A percentile compares a stretch with the other conserved stretches of the same genome.
phyloP scores from a whole-genome alignment of 64 coral and sea anemone genomes.

The Trachythela sp. region DNA sequence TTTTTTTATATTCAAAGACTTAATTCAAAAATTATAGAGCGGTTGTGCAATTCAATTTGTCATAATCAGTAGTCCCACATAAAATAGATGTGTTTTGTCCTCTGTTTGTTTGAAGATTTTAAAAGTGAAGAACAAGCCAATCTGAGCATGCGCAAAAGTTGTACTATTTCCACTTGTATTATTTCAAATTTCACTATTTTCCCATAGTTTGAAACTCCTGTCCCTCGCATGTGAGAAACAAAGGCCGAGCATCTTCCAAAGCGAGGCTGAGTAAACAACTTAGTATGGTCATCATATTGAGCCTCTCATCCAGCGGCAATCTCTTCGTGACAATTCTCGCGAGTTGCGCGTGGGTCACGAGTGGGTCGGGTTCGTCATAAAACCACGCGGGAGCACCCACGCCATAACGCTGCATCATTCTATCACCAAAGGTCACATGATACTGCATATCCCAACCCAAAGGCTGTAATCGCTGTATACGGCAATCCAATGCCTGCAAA shows the following conservation, averaged over 20 bases:
- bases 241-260: neutral
- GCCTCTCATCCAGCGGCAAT: neutral
- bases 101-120: too few relatives aligned
- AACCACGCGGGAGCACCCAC: constrained; percentile 5
- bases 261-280: neutral
- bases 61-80: too few relatives aligned
- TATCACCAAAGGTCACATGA: neutral
- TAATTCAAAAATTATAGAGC: too few relatives aligned
- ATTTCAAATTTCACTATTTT: neutral
- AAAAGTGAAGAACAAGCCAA: too few relatives aligned
- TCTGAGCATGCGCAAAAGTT: too few relatives aligned
- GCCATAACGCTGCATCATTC: neutral
- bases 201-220: neutral
- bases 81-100: too few relatives aligned
- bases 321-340: neutral
- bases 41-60: too few relatives aligned
- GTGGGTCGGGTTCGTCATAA: neutral
- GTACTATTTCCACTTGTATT: too few relatives aligned
- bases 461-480: neutral
- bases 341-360: constrained; percentile 11
- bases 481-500: neutral
- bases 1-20: too few relatives aligned
- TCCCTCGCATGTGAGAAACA: neutral
- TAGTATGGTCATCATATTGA: neutral
- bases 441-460: neutral